Evolutionary conservation across 23 tunicate species (phyloP), one percentile per base, ranked within the genome.

Genomic region (Ciona savignyi): DNA sequence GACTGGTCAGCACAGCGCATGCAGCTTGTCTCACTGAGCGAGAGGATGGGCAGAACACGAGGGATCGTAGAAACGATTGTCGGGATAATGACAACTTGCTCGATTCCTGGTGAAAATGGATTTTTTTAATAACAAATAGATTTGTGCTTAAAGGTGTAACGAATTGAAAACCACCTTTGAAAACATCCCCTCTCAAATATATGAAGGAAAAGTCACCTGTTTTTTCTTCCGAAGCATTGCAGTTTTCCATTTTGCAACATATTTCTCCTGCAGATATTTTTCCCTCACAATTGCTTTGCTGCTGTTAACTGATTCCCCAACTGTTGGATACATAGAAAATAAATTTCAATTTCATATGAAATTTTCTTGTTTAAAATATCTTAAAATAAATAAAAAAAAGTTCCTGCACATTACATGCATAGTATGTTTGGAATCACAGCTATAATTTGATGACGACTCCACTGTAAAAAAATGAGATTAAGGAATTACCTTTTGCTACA

Each of bases 21-120:
- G 95, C 99, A 9, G 79, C 95, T 78, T 81, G 73, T 4, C 99
- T 75, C n/a, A 87, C 83, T 25, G 95, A 95, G 24, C 77, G 42
- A 2, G 90, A 82, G 32, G 95, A 82, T 35, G 81, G 79, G 51
- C 95, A 87, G 82, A 94, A 94, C 15, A 94, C 85, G 80, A 94
- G 74, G 1, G 75, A 65, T 15, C 89, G 80, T 25, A 94, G 73
- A 78, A 95, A 83, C 28, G 80, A 70, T 25, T 78, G 49, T 4
- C 68, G 61, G 23, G 78, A 49, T 24, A 88, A 66, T 4, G 27
- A 30, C 0, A 82, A 29, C 21, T 72, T 65, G 32, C 67, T 78
- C 1, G 87, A 78, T 1, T 49, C 87, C 87, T 82, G 70, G 9
- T 11, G 67, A 11, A 4, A 30, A 31, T 68, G n/a, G n/a, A n/a